A percentile compares a stretch with the other conserved stretches of the same genome.
Conservation (phyloP, 1,140 invertebrate genomes). For the Oryzaephilus surinamensis region DNA sequence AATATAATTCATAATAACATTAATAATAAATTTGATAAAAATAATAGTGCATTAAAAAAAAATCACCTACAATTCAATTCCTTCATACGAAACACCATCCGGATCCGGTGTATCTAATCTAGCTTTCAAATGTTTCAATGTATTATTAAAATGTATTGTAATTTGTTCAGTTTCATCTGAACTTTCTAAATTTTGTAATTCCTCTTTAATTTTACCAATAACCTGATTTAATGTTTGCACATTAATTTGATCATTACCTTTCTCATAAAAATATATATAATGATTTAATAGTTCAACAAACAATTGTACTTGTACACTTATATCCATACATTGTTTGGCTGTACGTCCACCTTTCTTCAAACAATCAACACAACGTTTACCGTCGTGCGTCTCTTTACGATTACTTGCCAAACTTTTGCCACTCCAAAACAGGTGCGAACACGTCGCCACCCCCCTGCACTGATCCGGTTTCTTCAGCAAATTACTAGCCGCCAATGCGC, state of each 20-base stretch:
- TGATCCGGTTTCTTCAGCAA: slow-evolving; percentile 97
- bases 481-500: slow-evolving; percentile 87
- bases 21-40: too few species aligned
- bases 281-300: slow-evolving; percentile 91
- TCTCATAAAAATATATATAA: slow-evolving; percentile 90
- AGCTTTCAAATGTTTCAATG: slow-evolving; percentile 64
- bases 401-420: slow-evolving; percentile 61
- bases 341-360: slow-evolving; percentile 92
- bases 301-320: slow-evolving; percentile 90
- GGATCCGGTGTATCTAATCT: slow-evolving; percentile 53
- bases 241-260: slow-evolving; percentile 74
- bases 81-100: slow-evolving; percentile 53
- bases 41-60: not conserved
- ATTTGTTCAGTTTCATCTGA: slow-evolving; percentile 95
- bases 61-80: slow-evolving; percentile 37
- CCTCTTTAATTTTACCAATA: slow-evolving; percentile 84
- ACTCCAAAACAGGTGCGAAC: slow-evolving; percentile 95
- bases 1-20: too few species aligned
- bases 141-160: slow-evolving; percentile 86
- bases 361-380: slow-evolving; percentile 85
- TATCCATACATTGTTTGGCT: slow-evolving; percentile 95
- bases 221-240: slow-evolving; percentile 73
- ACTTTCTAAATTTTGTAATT: slow-evolving; percentile 83
- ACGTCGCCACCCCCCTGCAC: slow-evolving; percentile 79
- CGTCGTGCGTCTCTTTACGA: slow-evolving; percentile 75